Evolutionary conservation across 2,113 vertebrate species (phyloP), one percentile per base, ranked within the genome.

Genomic region (Mirounga angustirostris): DNA sequence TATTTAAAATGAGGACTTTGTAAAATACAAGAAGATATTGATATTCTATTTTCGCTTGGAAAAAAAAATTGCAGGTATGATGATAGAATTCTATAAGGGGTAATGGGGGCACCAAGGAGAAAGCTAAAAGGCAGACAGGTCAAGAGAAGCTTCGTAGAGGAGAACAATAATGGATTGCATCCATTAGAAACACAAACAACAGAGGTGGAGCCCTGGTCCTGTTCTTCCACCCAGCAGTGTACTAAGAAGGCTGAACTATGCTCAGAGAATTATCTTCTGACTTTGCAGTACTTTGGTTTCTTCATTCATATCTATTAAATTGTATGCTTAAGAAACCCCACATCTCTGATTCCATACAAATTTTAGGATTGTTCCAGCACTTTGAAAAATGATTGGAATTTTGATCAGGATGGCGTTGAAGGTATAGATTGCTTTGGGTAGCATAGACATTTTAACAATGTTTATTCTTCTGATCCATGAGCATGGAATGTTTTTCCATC

Each of bases 221-320:
- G 9, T 26, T n/a, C 52, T 15, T 36, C 65, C 6, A 76, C 0
- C 1, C 67, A 76, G 61, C 15, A 10, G 0, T 74, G 9, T 26
- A 21, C 54, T 74, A 73, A 65, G 30, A 78, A 83, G 21, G 30
- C n/a, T 80, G 50, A 86, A 69, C 18, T 22, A 21, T 43, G 3
- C 12, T 46, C 52, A 30, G n/a, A 85, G 26, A 61, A 54, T 90
- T 79, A 30, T 73, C 59, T 91, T 87, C 26, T 18, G 36, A 61
- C 33, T 58, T 78, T 58, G 33, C 10, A 69, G 14, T 36, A 69
- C 30, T 94, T 85, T 18, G 18, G 9, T 90, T 79, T 81, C 76
- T 89, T 90, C 46, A 90, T 79, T 54, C 54, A 61, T 43, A 71
- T 88, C 43, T 81, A 43, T 36, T 69, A 85, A 84, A 43, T 54